Evolutionary conservation across 2,113 vertebrate species (phyloP), one percentile per base, ranked within the genome.

Genomic region (Hippocampus abdominalis): DNA sequence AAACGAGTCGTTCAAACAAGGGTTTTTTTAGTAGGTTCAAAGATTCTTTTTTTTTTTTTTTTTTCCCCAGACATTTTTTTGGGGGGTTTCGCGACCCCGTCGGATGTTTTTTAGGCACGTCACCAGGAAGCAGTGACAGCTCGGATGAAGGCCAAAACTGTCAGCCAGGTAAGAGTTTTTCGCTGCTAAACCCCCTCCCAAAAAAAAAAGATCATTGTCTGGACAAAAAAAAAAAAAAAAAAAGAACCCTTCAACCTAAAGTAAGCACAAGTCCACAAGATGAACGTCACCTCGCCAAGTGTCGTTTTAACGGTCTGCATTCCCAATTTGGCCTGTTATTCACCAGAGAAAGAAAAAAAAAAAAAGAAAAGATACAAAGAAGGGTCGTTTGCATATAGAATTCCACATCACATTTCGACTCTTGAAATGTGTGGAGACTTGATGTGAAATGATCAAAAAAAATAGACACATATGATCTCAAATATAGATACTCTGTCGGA

Each of bases 371-470:
- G 13, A 44, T 44, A 44, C 42, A 15, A 44, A 23, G 8, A 23
- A 54, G 76, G 32, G 6, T 75, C 70, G 69, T 81, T 81, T 85
- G 80, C 85, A 86, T 89, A 86, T 84, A 89, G 77, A 86, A 89
- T 73, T 60, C 4, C 61, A 82, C 80, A 84, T 4, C 61, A 82
- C 80, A 84, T 88, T 84, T 86, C 75, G 71, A 0, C 6, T 73
- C 0, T 4, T 49, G 77, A 88, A 88, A 89, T 82, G 84, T 73
- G 70, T 21, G 2, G 25, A 81, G 79, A 77, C 80, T 72, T 84
- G 4, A 36, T 1, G 59, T 81, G 77, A 84, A 78, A 72, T 74
- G 82, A 83, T 57, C 40, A 12, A 49, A 82, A 49, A 82, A 88
- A 84, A 83, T 83, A 84, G 72, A 80, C 59, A 83, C 69, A 75